These are phyloP conservation scores for Hystrix cristata DNA, from an alignment of 2,113 vertebrate genomes.

Conservation along the genomic window DNA sequence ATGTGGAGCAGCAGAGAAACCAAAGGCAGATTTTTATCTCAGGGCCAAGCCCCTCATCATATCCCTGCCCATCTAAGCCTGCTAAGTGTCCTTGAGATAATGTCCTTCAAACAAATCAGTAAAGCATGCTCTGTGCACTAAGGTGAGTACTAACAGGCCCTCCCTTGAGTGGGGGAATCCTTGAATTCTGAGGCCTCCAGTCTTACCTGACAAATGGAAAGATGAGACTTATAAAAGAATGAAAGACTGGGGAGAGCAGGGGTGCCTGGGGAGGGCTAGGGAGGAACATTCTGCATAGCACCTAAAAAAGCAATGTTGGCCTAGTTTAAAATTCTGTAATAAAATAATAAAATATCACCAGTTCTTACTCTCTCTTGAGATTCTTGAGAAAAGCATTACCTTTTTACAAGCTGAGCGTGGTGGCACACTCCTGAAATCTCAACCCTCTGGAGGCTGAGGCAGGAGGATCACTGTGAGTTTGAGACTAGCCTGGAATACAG, in stretches of 20 bases:
- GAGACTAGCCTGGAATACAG: not conserved
- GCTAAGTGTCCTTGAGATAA: conserved; percentile 9
- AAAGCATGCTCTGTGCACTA: not conserved
- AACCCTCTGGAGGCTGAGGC: not conserved
- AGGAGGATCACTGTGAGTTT: not conserved
- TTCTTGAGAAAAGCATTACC: not conserved
- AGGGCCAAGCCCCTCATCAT: not conserved
- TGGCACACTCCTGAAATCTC: not conserved
- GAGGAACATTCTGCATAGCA: not conserved
- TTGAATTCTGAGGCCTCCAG: not conserved
- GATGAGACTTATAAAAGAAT: not conserved
- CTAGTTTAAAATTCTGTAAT: not conserved
- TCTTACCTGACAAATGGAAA: not conserved
- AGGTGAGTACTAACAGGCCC: not conserved
- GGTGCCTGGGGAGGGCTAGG: rapidly evolving
- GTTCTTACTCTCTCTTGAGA: not conserved
- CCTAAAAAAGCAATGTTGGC: not conserved
- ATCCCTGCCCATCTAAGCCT: not conserved
- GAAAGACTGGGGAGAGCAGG: rapidly evolving
- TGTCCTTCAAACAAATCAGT: not conserved
- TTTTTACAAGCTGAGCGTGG: not conserved
- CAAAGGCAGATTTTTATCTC: not conserved
- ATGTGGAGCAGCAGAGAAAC: not conserved
- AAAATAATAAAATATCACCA: not conserved
- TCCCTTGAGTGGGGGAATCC: not conserved